Percentiles rank a stretch among this genome's conserved stretches.
Evolutionary conservation across 2,888 invertebrate species (phyloP).

Genomic region (Drosophila lacicola): DNA sequence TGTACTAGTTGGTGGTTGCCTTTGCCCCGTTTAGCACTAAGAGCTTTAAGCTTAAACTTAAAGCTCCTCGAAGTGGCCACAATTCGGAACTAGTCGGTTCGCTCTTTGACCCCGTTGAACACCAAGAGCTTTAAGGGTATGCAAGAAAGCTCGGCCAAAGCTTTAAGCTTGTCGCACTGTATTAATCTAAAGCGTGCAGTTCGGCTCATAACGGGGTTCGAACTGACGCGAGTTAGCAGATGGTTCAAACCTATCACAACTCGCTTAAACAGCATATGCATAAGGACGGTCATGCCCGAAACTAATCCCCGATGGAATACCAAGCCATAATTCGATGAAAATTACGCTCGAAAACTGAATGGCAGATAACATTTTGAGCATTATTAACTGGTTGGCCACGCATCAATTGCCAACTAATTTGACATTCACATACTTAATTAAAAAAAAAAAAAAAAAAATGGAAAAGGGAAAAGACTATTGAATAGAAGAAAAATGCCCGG

Average conservation of each 20-base stretch:
- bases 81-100: no score
- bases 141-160: no score
- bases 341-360: not conserved
- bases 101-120: no score
- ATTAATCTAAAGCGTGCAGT: no score
- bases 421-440: constrained; percentile 67
- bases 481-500: constrained; percentile 5
- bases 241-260: not conserved
- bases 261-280: no score
- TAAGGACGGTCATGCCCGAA: not conserved
- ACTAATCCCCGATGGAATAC: not conserved
- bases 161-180: no score
- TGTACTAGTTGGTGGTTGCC: no score
- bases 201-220: no score
- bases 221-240: not conserved
- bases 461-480: no score
- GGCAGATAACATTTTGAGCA: constrained; percentile 13
- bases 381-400: constrained; percentile 22
- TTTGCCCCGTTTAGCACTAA: no score
- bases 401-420: constrained; percentile 71
- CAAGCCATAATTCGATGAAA: not conserved
- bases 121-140: not conserved
- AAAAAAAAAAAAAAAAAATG: constrained; percentile 28
- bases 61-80: not conserved
- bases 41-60: not conserved